Conservation (phyloP, 2,797 vertebrate genomes). For the Poliocrania exsul region DNA sequence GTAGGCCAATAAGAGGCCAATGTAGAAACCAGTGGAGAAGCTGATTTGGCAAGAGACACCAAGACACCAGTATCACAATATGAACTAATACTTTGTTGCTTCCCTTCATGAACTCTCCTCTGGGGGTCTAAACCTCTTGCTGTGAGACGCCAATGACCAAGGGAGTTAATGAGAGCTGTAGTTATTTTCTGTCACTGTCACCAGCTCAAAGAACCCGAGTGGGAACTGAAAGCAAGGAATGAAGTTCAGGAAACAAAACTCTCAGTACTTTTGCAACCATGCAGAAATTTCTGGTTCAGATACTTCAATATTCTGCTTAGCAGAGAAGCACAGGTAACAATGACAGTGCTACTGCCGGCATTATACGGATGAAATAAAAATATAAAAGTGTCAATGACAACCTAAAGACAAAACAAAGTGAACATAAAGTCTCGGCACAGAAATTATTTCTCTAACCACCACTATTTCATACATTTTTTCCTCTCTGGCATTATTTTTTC, state of each 20-base stretch:
- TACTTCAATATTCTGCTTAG: background rate
- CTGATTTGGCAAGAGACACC: background rate
- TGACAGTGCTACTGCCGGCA: background rate
- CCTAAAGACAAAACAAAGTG: background rate
- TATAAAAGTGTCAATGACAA: background rate
- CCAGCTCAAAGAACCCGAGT: background rate
- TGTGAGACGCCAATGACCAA: background rate
- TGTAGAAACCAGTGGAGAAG: background rate
- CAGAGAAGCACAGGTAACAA: background rate
- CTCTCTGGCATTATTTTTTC: background rate
- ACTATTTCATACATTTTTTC: background rate
- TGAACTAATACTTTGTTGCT: background rate
- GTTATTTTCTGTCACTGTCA: background rate
- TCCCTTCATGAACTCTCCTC: background rate
- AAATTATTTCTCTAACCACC: background rate
- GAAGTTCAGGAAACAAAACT: background rate
- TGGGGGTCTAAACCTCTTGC: background rate
- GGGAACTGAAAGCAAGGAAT: background rate
- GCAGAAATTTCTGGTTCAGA: background rate
- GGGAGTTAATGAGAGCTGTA: background rate
- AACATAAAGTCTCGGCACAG: background rate
- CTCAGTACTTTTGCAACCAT: background rate
- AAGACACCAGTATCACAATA: background rate
- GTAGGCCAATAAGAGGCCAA: background rate
- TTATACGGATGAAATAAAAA: background rate